Evolutionary conservation across 2,888 invertebrate species (phyloP).

Genomic region (Strigamia crassipes): DNA sequence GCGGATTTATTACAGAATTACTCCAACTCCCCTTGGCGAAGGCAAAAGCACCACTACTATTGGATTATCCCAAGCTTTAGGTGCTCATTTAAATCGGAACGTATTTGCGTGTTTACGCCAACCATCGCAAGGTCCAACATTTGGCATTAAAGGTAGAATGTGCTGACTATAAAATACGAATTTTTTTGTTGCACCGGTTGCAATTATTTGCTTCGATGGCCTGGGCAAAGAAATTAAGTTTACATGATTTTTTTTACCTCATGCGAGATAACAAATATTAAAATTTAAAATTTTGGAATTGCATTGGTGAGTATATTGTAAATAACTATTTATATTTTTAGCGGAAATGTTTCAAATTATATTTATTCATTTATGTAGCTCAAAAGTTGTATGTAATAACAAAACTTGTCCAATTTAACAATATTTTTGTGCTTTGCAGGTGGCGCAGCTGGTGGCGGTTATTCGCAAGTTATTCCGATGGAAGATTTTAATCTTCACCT

Average conservation of each 20-base stretch:
- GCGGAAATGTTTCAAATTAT: too few relatives aligned
- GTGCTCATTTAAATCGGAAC: slow-evolving; percentile 81
- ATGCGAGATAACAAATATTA: too few relatives aligned
- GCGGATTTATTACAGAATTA: slow-evolving; percentile 70
- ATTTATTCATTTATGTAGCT: too few relatives aligned
- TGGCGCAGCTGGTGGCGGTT: slow-evolving; percentile 98
- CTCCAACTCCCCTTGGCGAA: slow-evolving; percentile 98
- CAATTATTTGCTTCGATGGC: too few relatives aligned
- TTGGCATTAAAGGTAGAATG: slow-evolving; percentile 83
- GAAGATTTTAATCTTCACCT: slow-evolving; percentile 98
- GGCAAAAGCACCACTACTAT: slow-evolving; percentile 96
- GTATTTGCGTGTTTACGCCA: slow-evolving; percentile 93
- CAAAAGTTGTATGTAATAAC: too few relatives aligned
- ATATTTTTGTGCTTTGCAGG: slow-evolving; percentile 61
- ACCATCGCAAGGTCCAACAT: slow-evolving; percentile 98
- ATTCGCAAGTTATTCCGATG: slow-evolving; percentile 96
- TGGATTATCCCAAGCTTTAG: slow-evolving; percentile 89
- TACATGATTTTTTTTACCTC: too few relatives aligned
- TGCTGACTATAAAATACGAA: neutral
- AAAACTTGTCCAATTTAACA: too few relatives aligned
- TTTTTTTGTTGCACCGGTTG: neutral
- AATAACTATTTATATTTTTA: too few relatives aligned
- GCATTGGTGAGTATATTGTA: too few relatives aligned
- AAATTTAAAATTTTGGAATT: too few relatives aligned
- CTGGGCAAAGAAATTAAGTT: too few relatives aligned